phyloP scores from a whole-genome alignment of 30 jellyfish, hydroid and myxozoan genomes.

The Morbakka virulenta region DNA sequence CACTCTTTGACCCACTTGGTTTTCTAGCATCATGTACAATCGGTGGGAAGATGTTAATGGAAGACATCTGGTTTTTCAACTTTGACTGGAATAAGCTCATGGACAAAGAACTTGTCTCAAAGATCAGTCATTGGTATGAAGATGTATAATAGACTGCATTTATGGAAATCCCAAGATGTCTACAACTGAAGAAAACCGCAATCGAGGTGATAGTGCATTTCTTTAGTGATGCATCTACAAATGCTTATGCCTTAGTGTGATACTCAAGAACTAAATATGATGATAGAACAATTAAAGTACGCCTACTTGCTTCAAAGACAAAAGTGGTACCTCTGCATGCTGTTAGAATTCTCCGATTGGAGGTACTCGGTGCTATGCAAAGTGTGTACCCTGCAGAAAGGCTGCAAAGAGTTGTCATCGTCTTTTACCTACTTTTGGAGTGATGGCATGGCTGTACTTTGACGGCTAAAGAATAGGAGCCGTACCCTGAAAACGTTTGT shows the following conservation, averaged over 20 bases:
- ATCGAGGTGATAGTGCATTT: background rate
- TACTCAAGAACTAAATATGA: conserved; percentile 9
- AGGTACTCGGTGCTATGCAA: conserved; percentile 37
- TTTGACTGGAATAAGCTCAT: conserved; percentile 31
- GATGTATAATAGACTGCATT: background rate
- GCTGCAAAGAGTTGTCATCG: background rate
- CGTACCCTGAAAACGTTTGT: too few relatives aligned
- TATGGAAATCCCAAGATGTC: conserved; percentile 13
- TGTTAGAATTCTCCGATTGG: conserved; percentile 38
- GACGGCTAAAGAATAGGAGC: too few relatives aligned
- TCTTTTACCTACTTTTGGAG: conserved; percentile 26
- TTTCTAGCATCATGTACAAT: too few relatives aligned
- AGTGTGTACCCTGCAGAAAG: background rate
- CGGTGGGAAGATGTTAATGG: background rate
- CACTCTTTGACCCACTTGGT: too few relatives aligned
- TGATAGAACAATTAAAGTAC: background rate
- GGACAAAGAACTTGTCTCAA: conserved; percentile 12
- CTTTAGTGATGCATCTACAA: conserved; percentile 49
- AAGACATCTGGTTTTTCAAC: conserved; percentile 5
- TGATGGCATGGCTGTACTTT: conserved; percentile 40
- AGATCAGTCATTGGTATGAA: conserved; percentile 17
- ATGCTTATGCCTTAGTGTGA: conserved; percentile 37
- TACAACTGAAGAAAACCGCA: conserved; percentile 1
- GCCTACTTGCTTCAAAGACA: conserved; percentile 27
- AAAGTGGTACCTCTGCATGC: conserved; percentile 54